These are phyloP conservation scores for Drosophila subquinaria DNA, from an alignment of 2,888 invertebrate genomes.

Conservation along the genomic window DNA sequence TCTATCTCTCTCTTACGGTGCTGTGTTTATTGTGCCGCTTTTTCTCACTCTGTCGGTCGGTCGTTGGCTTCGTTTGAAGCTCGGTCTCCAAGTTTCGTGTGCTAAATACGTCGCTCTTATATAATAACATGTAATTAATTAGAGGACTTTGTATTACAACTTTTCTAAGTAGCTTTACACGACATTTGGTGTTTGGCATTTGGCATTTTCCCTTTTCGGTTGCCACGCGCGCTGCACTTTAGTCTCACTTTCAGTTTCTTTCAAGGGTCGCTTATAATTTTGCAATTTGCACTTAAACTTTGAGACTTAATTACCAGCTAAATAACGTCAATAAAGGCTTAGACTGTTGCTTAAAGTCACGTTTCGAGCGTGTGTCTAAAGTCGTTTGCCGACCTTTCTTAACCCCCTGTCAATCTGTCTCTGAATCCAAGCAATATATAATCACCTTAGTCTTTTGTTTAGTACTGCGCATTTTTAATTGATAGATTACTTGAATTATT, in stretches of 20 bases:
- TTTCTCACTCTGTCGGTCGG: constrained; percentile 28
- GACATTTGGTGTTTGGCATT: constrained; percentile 13
- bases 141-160: constrained; percentile 39
- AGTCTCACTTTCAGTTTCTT: constrained; percentile 58
- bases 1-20: constrained; percentile 26
- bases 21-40: constrained; percentile 41
- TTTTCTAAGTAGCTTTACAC: constrained; percentile 42
- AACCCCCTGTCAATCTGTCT: constrained; percentile 18
- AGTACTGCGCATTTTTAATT: constrained; percentile 44
- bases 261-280: constrained; percentile 1
- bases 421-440: constrained; percentile 40
- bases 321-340: neutral
- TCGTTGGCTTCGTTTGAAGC: constrained; percentile 53
- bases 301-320: constrained; percentile 10
- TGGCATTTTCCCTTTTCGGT: constrained; percentile 44
- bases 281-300: constrained; percentile 8
- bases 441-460: constrained; percentile 30
- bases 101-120: constrained; percentile 67
- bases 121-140: constrained; percentile 75
- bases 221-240: constrained; percentile 5
- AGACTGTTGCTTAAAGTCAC: neutral
- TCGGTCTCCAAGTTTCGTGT: constrained; percentile 51
- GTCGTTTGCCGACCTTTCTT: constrained; percentile 10
- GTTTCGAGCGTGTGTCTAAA: neutral
- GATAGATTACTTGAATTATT: constrained; percentile 49